Conservation (phyloP, 2,888 invertebrate genomes). For the Pseudanteris insignis region DNA sequence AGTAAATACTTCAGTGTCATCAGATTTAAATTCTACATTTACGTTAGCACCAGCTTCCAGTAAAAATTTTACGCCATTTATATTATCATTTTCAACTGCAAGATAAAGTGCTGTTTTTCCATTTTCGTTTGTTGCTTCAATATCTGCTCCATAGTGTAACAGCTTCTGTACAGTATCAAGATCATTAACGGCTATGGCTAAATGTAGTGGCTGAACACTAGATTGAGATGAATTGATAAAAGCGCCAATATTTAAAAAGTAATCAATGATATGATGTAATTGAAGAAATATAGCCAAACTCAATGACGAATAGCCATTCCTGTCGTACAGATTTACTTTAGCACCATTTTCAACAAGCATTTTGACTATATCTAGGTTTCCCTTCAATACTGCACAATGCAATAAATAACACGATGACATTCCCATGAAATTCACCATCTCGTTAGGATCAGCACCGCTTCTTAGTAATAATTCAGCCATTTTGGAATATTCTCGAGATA, state of each 20-base stretch:
- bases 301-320: constrained; percentile 12
- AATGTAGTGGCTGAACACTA: constrained; percentile 14
- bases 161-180: constrained; percentile 9
- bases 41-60: constrained; percentile 9
- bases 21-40: constrained; percentile 8
- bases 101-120: constrained; percentile 20
- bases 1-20: not conserved
- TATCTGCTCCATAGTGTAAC: constrained; percentile 1
- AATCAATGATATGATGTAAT: constrained; percentile 4
- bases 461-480: constrained; percentile 16
- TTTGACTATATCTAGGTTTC: constrained; percentile 2
- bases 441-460: constrained; percentile 18
- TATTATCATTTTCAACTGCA: constrained; percentile 18
- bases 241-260: constrained; percentile 11
- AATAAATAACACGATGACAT: constrained; percentile 7
- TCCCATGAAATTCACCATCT: constrained; percentile 8
- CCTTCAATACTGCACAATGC: constrained; percentile 19
- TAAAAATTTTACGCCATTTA: not conserved
- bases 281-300: constrained; percentile 5
- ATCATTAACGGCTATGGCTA: constrained; percentile 4
- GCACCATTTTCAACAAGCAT: constrained; percentile 18
- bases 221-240: constrained; percentile 6
- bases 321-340: constrained; percentile 20
- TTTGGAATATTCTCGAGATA: not conserved
- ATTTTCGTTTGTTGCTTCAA: constrained; percentile 11